phyloP scores from a whole-genome alignment of 53 echinoderm and acorn worm genomes.

The Henricia sp. region DNA sequence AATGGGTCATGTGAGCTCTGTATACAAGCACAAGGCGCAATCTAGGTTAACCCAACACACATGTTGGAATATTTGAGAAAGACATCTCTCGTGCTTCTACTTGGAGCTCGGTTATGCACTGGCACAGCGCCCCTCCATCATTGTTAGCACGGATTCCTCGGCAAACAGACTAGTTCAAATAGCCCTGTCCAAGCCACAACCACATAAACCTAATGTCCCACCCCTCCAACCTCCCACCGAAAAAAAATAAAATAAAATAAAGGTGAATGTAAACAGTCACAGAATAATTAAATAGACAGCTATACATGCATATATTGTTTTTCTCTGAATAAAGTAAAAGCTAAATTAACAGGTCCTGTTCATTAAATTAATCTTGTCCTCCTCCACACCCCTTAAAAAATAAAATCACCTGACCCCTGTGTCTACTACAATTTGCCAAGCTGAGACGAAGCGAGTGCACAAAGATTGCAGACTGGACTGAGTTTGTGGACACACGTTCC shows the following conservation, averaged over 20 bases:
- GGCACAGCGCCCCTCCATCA: conserved; percentile 38
- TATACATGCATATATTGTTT: conserved; percentile 31
- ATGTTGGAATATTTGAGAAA: conserved; percentile 51
- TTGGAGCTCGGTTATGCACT: conserved; percentile 18
- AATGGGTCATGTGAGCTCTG: conserved; percentile 33
- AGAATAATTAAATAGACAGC: neutral
- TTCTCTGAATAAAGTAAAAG: conserved; percentile 53
- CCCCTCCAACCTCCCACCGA: neutral
- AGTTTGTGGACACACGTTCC: conserved; percentile 60
- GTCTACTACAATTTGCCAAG: conserved; percentile 50
- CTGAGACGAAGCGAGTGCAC: conserved; percentile 7
- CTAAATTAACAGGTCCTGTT: conserved; percentile 28
- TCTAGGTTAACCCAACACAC: conserved; percentile 58
- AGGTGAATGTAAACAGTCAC: neutral
- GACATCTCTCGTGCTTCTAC: conserved; percentile 14
- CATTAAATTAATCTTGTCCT: neutral
- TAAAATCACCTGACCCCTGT: neutral
- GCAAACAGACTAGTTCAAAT: conserved; percentile 49
- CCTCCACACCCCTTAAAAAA: neutral
- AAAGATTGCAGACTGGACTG: conserved; percentile 20
- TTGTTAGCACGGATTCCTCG: conserved; percentile 39
- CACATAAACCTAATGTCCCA: conserved; percentile 11
- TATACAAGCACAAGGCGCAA: conserved; percentile 5
- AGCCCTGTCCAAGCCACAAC: conserved; percentile 28
- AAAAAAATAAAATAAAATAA: neutral